A percentile compares a stretch with the other conserved stretches of the same genome.
Evolutionary conservation across 2,113 vertebrate species (phyloP).

Genomic region (Heterochromis multidens): DNA sequence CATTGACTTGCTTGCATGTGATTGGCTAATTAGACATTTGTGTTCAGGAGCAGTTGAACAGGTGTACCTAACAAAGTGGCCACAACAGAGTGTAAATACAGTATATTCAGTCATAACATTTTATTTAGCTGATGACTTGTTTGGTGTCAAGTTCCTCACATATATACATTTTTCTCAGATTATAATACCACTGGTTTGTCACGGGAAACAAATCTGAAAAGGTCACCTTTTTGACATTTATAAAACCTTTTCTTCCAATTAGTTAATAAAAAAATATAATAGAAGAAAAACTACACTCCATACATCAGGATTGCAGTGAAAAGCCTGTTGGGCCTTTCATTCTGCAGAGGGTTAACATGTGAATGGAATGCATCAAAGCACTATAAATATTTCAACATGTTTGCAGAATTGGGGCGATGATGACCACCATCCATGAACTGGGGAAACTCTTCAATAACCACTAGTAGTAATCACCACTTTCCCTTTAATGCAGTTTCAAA

Average conservation of each 20-base stretch:
- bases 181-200: slow-evolving; percentile 13
- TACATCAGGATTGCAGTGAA: neutral
- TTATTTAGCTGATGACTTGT: neutral
- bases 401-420: neutral
- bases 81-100: neutral
- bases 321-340: neutral
- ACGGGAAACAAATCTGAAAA: slow-evolving; percentile 45
- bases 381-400: slow-evolving; percentile 45
- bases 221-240: neutral
- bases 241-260: neutral
- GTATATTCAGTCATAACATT: neutral
- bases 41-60: neutral
- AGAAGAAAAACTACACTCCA: neutral
- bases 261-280: neutral
- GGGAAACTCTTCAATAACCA: neutral
- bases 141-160: neutral
- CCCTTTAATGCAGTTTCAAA: neutral
- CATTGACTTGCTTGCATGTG: too few species aligned
- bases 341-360: slow-evolving; percentile 5
- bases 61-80: neutral
- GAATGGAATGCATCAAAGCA: slow-evolving; percentile 8
- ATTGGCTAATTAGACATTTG: neutral
- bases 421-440: slow-evolving; percentile 2
- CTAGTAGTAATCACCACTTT: neutral
- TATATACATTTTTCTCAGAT: neutral